Conservation (phyloP, 1,140 invertebrate species). For the Zeugodacus cucurbitae region DNA sequence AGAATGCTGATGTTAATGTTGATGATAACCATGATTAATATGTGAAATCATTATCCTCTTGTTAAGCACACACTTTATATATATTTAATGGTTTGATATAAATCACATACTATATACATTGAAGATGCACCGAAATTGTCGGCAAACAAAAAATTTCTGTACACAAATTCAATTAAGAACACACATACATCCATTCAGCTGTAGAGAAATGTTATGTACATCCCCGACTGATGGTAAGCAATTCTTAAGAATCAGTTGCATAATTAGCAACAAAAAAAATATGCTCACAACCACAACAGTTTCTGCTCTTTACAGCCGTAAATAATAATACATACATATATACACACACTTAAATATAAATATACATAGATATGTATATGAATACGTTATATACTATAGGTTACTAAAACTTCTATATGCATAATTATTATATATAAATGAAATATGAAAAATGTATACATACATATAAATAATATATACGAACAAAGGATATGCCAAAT, state of each 20-base stretch:
- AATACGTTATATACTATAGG: background rate
- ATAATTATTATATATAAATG: background rate
- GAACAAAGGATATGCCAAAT: constrained; percentile 6
- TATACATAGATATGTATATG: background rate
- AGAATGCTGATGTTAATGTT: no score
- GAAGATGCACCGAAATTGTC: no score
- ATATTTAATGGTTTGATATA: no score
- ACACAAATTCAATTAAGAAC: background rate
- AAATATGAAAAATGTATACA: background rate
- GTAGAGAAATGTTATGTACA: background rate
- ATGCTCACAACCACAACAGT: background rate
- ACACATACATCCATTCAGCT: background rate
- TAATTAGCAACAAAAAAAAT: background rate
- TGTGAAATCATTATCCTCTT: no score
- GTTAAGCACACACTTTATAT: no score
- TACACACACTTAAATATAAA: background rate
- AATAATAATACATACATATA: background rate
- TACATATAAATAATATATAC: background rate
- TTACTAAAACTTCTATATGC: background rate
- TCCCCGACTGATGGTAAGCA: background rate
- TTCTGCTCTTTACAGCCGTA: background rate
- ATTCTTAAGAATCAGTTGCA: background rate
- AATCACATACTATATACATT: no score
- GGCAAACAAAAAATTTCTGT: no score
- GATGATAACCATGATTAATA: no score